A percentile compares a stretch with the other conserved stretches of the same genome.
These are phyloP conservation scores for Holotrichia oblita DNA, from an alignment of 1,140 invertebrate genomes.

Conservation along the genomic window DNA sequence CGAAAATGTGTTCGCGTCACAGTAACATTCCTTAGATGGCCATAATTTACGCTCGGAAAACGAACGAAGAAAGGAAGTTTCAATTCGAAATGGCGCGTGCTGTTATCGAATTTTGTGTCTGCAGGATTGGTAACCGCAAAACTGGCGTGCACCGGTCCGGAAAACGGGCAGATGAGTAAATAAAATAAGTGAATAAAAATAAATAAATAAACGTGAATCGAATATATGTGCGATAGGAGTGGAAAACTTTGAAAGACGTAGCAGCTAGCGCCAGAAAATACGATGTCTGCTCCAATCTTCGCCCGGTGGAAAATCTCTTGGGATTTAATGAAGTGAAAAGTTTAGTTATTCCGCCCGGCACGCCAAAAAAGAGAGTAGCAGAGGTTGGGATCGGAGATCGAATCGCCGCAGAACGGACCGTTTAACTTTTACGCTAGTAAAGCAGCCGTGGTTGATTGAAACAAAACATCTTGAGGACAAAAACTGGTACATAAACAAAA, in stretches of 20 bases:
- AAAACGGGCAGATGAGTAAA: conserved; percentile 1
- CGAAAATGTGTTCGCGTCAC: not conserved
- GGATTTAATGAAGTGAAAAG: conserved; percentile 22
- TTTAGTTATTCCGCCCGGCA: conserved; percentile 8
- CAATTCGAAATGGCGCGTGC: not conserved
- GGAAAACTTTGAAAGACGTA: not conserved
- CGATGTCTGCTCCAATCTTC: conserved; percentile 19
- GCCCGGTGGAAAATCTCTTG: conserved; percentile 21
- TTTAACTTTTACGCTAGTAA: not conserved
- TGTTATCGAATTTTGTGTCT: not conserved
- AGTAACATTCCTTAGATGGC: too few relatives aligned
- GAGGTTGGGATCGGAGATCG: not conserved
- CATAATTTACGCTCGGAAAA: conserved; percentile 1
- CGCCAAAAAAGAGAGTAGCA: not conserved
- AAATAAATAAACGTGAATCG: conserved; percentile 2
- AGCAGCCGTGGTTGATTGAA: not conserved
- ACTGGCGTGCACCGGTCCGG: not conserved
- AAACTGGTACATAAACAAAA: not conserved
- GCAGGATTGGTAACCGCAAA: not conserved
- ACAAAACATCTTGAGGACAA: not conserved
- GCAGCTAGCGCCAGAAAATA: not conserved
- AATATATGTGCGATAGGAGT: not conserved
- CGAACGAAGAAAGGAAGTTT: not conserved
- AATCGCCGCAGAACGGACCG: not conserved
- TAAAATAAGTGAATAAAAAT: not conserved